Evolutionary conservation across 1,140 invertebrate species (phyloP).

Genomic region (Helicoverpa zea): DNA sequence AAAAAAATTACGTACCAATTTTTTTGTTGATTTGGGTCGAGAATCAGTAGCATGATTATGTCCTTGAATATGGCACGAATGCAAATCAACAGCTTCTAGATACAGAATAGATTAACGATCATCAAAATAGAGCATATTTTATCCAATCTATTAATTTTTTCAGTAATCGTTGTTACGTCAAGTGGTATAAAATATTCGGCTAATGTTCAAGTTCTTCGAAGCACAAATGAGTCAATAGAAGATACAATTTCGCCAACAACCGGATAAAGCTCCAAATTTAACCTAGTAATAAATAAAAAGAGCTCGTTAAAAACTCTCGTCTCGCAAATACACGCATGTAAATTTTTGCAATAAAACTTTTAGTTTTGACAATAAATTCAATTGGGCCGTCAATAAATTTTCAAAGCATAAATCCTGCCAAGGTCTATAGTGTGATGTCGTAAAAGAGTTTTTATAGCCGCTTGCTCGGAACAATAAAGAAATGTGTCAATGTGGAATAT

Average conservation of each 20-base stretch:
- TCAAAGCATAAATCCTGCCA: conserved; percentile 59
- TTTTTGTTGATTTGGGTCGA: too few species aligned
- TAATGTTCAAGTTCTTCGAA: background rate
- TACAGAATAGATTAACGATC: too few species aligned
- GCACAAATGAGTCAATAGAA: background rate
- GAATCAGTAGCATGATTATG: too few species aligned
- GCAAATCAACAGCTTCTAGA: too few species aligned
- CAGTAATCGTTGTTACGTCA: too few species aligned
- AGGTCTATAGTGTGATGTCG: conserved; percentile 56
- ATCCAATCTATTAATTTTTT: too few species aligned
- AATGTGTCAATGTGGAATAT: conserved; percentile 49
- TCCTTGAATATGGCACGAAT: too few species aligned
- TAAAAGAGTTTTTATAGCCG: conserved; percentile 57
- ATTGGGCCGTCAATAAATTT: conserved; percentile 63
- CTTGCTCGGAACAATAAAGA: conserved; percentile 58
- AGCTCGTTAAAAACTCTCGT: conserved; percentile 53
- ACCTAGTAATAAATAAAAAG: conserved; percentile 47
- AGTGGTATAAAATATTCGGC: too few species aligned
- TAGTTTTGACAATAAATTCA: conserved; percentile 67
- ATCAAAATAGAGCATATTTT: too few species aligned
- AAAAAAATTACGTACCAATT: too few species aligned
- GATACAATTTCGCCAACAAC: conserved; percentile 3
- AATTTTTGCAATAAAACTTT: conserved; percentile 62
- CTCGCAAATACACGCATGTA: conserved; percentile 52
- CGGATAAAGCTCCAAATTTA: background rate